phyloP scores from a whole-genome alignment of 1,140 invertebrate species.

The Eumaeus atala region DNA sequence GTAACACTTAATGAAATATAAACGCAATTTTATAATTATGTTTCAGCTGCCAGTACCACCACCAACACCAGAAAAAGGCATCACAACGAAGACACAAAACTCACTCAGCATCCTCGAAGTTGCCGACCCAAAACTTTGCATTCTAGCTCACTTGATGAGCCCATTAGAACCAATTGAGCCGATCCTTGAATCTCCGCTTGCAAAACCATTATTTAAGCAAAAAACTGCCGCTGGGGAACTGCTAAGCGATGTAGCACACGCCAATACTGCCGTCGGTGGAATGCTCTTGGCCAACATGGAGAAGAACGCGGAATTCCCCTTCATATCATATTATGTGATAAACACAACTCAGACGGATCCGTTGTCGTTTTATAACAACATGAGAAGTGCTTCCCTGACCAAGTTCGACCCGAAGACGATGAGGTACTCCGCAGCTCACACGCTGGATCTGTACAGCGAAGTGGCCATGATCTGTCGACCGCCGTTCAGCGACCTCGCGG shows the following conservation, averaged over 20 bases:
- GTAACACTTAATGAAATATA: too few species aligned
- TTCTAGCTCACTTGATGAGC: constrained; percentile 91
- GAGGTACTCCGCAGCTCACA: constrained; percentile 89
- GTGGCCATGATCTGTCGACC: constrained; percentile 92
- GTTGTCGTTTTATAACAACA: constrained; percentile 86
- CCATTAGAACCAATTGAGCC: constrained; percentile 88
- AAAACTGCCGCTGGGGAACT: constrained; percentile 84
- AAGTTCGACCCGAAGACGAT: constrained; percentile 88
- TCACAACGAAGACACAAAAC: constrained; percentile 73
- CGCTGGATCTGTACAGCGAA: constrained; percentile 89
- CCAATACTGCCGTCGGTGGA: constrained; percentile 82
- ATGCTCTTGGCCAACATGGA: constrained; percentile 93
- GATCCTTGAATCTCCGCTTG: constrained; percentile 85
- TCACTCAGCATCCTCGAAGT: constrained; percentile 87
- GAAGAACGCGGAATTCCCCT: constrained; percentile 90
- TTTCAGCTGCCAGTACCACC: constrained; percentile 72
- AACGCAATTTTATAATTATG: background rate
- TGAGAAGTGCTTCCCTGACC: constrained; percentile 84
- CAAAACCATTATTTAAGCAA: constrained; percentile 85
- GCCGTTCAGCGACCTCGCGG: constrained; percentile 83
- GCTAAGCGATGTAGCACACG: constrained; percentile 81
- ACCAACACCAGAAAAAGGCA: constrained; percentile 76
- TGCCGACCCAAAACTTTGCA: constrained; percentile 89
- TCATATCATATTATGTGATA: constrained; percentile 92
- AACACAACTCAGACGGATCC: constrained; percentile 90